These are phyloP conservation scores for Halcyon smyrnensis DNA, from an alignment of 2,797 vertebrate species.

Conservation along the genomic window DNA sequence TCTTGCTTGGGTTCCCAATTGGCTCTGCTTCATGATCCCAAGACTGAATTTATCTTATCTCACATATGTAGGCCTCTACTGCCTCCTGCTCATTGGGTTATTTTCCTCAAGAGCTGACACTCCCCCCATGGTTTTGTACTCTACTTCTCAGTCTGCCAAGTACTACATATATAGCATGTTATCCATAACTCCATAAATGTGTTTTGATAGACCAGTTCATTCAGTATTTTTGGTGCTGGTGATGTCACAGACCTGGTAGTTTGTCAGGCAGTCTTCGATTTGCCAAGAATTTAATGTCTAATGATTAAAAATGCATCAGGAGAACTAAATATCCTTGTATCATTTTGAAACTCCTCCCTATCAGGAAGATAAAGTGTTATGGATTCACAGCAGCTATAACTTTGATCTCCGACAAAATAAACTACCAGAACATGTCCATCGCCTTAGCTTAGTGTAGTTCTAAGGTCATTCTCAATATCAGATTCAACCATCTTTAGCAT, in stretches of 20 bases:
- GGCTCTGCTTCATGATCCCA: background rate
- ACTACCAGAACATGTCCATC: background rate
- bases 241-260: background rate
- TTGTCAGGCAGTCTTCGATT: background rate
- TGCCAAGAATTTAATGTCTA: background rate
- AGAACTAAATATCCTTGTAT: background rate
- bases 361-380: background rate
- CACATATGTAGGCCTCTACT: background rate
- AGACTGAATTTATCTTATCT: constrained; percentile 11
- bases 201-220: background rate
- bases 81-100: background rate
- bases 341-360: background rate
- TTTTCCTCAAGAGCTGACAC: constrained; percentile 7
- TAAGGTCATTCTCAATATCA: background rate
- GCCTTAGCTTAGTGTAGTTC: background rate
- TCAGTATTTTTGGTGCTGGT: background rate
- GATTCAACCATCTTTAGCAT: background rate
- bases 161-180: background rate
- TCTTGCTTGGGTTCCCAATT: constrained; percentile 1
- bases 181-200: background rate
- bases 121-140: background rate
- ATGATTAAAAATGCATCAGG: background rate
- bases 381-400: background rate
- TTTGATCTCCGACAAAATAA: background rate
- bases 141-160: constrained; percentile 8